Base-by-base conservation (phyloP, 92 coral and sea anemone genomes). In the Epizoanthus illoricatus region DNA sequence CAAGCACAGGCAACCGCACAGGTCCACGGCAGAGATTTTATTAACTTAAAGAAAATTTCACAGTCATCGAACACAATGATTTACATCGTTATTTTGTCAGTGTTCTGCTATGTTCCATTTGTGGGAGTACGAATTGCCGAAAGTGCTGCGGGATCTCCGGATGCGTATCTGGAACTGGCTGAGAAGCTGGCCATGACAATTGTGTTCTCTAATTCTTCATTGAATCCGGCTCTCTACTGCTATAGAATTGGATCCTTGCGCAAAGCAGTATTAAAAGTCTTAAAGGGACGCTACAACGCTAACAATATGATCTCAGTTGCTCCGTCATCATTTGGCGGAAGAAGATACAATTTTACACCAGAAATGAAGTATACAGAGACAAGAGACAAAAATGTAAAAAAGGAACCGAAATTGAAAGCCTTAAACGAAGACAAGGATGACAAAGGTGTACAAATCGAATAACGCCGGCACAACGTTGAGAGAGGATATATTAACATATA, bases 151-250 rank as follows among this genome's bases (percentile, higher is more conserved):
- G 24, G 33, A 2, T 62, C 60, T 63, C 9, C 52, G 5, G 61
- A 63, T 21, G 69, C 33, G 3, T 19, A 78, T n/a, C 21, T 78
- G 59, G 71, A 78, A 63, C 71, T 78, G 17, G 71, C 60, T 8
- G 82, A 78, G 65, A 78, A 78, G 42, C 3, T 78, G 12, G 82
- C 82, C n/a, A 78, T 78, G 82, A 78, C 82, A 45, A 78, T 78
- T 20, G 82, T 78, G 57, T 78, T n/a, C 20, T 78, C 61, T 0
- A 78, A 78, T 42, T 78, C 82, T 5, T 63, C 69, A 4, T 40
- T 78, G 5, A 78, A 78, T 17, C 82, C 82, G 0, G 19, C 21
- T 5, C 71, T 78, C 2, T 78, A 78, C 41, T 78, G 82, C 28
- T 78, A 78, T 41, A 78, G 82, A 63, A 78, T 63, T 17, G 21